Conservation (phyloP, 2,113 vertebrate species). For the Cynoglossus semilaevis region DNA sequence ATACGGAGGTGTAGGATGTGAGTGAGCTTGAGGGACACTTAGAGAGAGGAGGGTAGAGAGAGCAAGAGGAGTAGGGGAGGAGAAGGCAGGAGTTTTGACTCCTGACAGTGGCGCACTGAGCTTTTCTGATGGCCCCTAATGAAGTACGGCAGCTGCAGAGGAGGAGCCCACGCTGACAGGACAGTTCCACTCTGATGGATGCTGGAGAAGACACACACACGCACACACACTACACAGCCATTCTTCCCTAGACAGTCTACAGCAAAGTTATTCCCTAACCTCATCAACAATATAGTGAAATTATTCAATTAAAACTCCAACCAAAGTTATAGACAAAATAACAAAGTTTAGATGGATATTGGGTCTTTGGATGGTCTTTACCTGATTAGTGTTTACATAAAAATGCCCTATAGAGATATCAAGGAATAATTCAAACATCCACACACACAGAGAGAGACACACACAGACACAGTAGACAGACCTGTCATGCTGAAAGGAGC, state of each 20-base stretch:
- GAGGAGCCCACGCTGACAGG: constrained; percentile 62
- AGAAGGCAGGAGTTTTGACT: constrained; percentile 49
- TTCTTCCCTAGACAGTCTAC: too few relatives aligned
- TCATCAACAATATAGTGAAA: too few relatives aligned
- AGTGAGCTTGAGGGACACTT: constrained; percentile 46
- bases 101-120: constrained; percentile 59
- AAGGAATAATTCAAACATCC: neutral
- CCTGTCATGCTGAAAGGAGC: constrained; percentile 19
- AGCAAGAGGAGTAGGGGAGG: constrained; percentile 22
- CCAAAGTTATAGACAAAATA: too few relatives aligned
- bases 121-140: constrained; percentile 67
- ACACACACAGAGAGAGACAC: constrained; percentile 13
- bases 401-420: too few relatives aligned
- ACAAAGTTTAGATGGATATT: too few relatives aligned
- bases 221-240: neutral
- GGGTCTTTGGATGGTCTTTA: too few relatives aligned
- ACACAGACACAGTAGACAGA: constrained; percentile 34
- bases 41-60: constrained; percentile 5
- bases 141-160: constrained; percentile 66
- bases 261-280: too few relatives aligned
- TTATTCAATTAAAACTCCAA: too few relatives aligned
- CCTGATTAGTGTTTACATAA: too few relatives aligned
- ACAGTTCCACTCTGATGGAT: constrained; percentile 47
- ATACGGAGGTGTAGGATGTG: constrained; percentile 38
- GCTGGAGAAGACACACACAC: constrained; percentile 28